Evolutionary conservation across 2,797 vertebrate species (phyloP), one percentile per base, ranked within the genome.

Genomic region (Pelodytes ibericus): DNA sequence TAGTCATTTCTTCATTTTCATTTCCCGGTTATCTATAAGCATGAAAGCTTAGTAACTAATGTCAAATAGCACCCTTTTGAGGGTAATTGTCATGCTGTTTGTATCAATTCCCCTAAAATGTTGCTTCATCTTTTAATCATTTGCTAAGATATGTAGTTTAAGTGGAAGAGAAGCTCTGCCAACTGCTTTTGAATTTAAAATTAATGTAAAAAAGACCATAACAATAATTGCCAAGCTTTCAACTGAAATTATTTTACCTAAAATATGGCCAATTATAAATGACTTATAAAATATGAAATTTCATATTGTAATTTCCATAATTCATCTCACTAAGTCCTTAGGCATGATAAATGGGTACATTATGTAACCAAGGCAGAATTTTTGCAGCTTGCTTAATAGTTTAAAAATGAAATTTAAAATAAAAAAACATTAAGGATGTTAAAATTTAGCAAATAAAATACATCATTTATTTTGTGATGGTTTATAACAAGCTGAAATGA

Each of bases 241-340:
- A 68, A 56, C 59, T 56, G 9, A 65, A 66, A 77, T 77, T 4
- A 68, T 51, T 72, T 71, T 62, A 53, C 53, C 31, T 78, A 57
- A 36, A 72, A 78, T 67, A 72, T 68, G 26, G 41, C 36, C 61
- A 78, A 33, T 68, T 56, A 72, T 68, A 72, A 78, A 78, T 72
- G 70, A 67, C 63, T 77, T 77, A 72, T 77, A 72, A 72, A 77
- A 72, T 67, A 66, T 61, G 62, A 72, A 77, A 78, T 78, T 66
- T 72, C 68, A 77, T 66, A 72, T 61, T 77, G 69, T 72, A 66
- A 77, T 77, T 72, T 78, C 60, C 56, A 78, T 72, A 72, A 78
- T 78, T 78, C 70, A 67, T 78, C 62, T 72, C 30, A 53, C 51
- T 61, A 56, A 61, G 64, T 71, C 76, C 70, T 72, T 78, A 62